Evolutionary conservation across 2,888 invertebrate species (phyloP).

Genomic region (Lasioglossum figueresi): DNA sequence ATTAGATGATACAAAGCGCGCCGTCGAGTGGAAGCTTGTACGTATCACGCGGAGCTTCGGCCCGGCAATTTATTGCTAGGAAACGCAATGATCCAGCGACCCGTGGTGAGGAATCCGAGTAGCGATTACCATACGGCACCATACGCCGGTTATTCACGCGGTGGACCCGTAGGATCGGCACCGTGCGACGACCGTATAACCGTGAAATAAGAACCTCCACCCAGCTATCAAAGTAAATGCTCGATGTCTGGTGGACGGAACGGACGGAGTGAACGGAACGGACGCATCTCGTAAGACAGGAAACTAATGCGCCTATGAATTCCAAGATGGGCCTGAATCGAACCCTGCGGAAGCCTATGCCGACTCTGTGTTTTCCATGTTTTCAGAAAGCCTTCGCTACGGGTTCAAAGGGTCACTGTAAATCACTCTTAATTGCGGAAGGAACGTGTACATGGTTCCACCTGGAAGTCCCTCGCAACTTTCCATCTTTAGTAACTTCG

Average conservation of each 20-base stretch:
- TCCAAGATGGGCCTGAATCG: constrained; percentile 30
- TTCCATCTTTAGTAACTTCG: not conserved
- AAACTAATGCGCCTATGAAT: constrained; percentile 45
- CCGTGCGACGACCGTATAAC: constrained; percentile 35
- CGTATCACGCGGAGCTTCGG: constrained; percentile 63
- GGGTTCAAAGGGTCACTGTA: constrained; percentile 30
- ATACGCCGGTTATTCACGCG: constrained; percentile 51
- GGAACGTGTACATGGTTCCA: constrained; percentile 13
- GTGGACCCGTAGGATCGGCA: constrained; percentile 51
- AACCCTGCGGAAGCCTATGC: not conserved
- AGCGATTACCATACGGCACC: constrained; percentile 70
- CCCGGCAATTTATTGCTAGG: constrained; percentile 64
- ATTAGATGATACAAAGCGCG: constrained; percentile 63
- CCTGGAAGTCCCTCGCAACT: not conserved
- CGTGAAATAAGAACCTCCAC: constrained; percentile 52
- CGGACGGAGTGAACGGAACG: constrained; percentile 58
- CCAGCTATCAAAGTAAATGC: constrained; percentile 44
- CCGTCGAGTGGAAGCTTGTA: constrained; percentile 53
- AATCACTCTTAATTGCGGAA: constrained; percentile 45
- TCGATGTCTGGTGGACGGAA: constrained; percentile 66
- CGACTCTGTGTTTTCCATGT: constrained; percentile 17
- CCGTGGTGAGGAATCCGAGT: constrained; percentile 62
- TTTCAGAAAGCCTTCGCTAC: constrained; percentile 13
- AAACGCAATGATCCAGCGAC: constrained; percentile 67
- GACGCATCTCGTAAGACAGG: constrained; percentile 42